These are phyloP conservation scores for Selene dorsalis DNA, from an alignment of 2,797 vertebrate genomes.

Conservation along the genomic window DNA sequence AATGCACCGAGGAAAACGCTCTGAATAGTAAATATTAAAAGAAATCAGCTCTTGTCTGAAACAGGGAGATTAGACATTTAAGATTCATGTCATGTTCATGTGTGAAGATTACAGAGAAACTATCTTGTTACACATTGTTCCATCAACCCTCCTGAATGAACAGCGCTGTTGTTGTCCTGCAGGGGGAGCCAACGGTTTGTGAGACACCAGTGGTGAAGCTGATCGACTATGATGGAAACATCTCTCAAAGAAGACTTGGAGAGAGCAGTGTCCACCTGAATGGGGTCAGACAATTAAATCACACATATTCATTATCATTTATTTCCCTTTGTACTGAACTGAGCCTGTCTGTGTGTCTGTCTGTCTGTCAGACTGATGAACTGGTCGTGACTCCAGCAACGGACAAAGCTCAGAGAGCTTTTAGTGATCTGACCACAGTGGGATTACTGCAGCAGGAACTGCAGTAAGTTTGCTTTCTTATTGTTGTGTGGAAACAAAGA, in stretches of 20 bases:
- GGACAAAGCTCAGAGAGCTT: slow-evolving; percentile 78
- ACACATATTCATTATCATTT: neutral
- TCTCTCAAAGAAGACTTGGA: slow-evolving; percentile 79
- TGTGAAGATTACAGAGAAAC: neutral
- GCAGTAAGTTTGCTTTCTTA: slow-evolving; percentile 78
- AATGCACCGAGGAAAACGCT: neutral
- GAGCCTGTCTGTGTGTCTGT: neutral
- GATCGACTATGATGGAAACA: slow-evolving; percentile 83
- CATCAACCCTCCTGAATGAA: neutral
- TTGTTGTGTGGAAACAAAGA: neutral
- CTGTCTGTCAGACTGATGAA: slow-evolving; percentile 64
- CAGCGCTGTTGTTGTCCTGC: slow-evolving; percentile 45
- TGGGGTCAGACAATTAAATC: slow-evolving; percentile 66
- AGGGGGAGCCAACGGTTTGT: slow-evolving; percentile 54
- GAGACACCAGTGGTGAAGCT: slow-evolving; percentile 74
- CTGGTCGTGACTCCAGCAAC: slow-evolving; percentile 75
- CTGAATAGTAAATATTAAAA: neutral
- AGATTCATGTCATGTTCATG: neutral
- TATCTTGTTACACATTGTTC: neutral
- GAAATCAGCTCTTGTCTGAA: neutral
- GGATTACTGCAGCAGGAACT: slow-evolving; percentile 85
- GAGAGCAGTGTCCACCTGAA: slow-evolving; percentile 55
- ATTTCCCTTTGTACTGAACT: neutral
- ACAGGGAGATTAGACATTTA: neutral
- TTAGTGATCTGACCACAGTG: slow-evolving; percentile 80